Conservation (phyloP, 2,113 vertebrate species). For the Ahaetulla prasina region DNA sequence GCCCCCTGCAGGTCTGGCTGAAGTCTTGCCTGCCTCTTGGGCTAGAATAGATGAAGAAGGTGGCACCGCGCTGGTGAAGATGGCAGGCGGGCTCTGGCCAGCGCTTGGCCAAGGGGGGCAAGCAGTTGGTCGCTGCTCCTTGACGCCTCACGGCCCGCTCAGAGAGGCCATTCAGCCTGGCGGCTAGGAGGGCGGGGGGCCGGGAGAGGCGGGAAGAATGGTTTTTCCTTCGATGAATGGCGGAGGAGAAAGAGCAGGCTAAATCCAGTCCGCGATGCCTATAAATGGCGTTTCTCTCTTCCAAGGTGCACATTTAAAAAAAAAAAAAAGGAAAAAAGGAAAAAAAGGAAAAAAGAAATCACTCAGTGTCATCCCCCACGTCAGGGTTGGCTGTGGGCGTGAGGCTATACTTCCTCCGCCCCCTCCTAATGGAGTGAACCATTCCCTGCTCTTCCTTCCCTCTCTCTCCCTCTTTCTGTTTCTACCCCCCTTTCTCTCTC, state of each 20-base stretch:
- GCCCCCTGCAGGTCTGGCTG: background rate
- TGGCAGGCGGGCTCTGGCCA: background rate
- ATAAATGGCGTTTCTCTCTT: slow-evolving; percentile 70
- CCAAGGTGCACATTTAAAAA: slow-evolving; percentile 64
- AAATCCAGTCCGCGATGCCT: slow-evolving; percentile 61
- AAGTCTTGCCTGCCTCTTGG: background rate
- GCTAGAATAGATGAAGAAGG: background rate
- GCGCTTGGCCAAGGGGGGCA: background rate
- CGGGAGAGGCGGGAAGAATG: background rate
- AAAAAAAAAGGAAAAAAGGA: slow-evolving; percentile 52
- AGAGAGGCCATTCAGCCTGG: slow-evolving; percentile 32
- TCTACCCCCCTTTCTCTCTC: slow-evolving; percentile 47
- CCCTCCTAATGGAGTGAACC: slow-evolving; percentile 83
- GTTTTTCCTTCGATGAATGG: slow-evolving; percentile 3
- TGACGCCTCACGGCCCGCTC: slow-evolving; percentile 38
- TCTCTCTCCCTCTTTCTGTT: slow-evolving; percentile 62
- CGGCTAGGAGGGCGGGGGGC: background rate
- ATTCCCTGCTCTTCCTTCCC: slow-evolving; percentile 72
- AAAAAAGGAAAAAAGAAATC: slow-evolving; percentile 62
- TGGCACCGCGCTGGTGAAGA: background rate
- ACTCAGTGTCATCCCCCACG: slow-evolving; percentile 77
- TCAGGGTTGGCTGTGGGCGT: slow-evolving; percentile 83
- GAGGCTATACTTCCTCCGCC: slow-evolving; percentile 77
- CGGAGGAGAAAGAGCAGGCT: slow-evolving; percentile 41
- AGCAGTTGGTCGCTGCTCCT: background rate